Percentiles rank a stretch among this genome's conserved stretches.
phyloP scores from a whole-genome alignment of 2,888 invertebrate genomes.

The Caenorhabditis sp. region DNA sequence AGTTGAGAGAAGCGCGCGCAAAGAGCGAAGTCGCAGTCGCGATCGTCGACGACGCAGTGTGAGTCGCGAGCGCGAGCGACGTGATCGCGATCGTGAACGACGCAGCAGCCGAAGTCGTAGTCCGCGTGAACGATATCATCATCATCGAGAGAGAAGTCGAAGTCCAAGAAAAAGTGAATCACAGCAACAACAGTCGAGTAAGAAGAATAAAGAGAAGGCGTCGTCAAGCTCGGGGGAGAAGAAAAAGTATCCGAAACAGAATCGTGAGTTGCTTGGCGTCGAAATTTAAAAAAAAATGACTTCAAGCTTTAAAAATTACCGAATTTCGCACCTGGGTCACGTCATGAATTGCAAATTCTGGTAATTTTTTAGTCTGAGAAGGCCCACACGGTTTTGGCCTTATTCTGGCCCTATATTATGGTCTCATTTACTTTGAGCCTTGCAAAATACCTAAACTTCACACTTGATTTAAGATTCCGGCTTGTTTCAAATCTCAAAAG shows the following conservation, averaged over 20 bases:
- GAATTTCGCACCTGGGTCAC: too few relatives aligned
- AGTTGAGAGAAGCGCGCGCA: constrained; percentile 8
- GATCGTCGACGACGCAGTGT: constrained; percentile 28
- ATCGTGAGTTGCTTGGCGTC: neutral
- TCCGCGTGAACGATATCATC: constrained; percentile 34
- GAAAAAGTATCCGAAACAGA: constrained; percentile 3
- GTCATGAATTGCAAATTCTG: too few relatives aligned
- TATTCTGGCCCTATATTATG: too few relatives aligned
- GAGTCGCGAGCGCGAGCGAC: constrained; percentile 7
- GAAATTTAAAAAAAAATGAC: neutral
- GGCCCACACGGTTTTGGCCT: too few relatives aligned
- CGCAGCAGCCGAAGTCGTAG: constrained; percentile 23
- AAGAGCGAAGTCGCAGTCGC: constrained; percentile 32
- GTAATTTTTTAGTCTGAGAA: too few relatives aligned
- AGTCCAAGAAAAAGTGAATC: neutral
- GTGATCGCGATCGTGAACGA: neutral
- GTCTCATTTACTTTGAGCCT: too few relatives aligned
- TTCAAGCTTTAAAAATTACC: neutral
- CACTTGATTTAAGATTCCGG: too few relatives aligned
- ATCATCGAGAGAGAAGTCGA: constrained; percentile 38
- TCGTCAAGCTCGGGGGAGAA: neutral
- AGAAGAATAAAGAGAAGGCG: constrained; percentile 5
- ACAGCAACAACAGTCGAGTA: too few relatives aligned
- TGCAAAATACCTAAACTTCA: too few relatives aligned
- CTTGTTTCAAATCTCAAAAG: too few relatives aligned